phyloP scores from a whole-genome alignment of 1,140 invertebrate species.

The Gonioctena quinquepunctata region DNA sequence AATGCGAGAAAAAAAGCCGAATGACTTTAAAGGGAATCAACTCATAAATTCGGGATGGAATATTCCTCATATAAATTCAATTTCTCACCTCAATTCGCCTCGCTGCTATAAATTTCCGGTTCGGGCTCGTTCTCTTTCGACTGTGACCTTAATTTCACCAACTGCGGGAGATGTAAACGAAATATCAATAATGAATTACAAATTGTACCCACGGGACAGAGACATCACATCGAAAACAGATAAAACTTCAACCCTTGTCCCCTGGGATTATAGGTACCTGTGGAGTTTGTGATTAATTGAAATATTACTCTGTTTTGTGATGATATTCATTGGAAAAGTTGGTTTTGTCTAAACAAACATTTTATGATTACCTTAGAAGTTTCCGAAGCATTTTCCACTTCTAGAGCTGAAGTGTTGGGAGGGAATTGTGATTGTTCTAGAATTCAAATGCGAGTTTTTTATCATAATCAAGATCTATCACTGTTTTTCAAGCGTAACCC shows the following conservation, averaged over 20 bases:
- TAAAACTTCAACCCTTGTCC: not conserved
- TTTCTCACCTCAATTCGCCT: not conserved
- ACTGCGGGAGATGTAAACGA: not conserved
- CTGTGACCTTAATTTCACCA: not conserved
- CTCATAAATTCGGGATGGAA: not conserved
- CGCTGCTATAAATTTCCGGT: not conserved
- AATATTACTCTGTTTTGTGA: not conserved
- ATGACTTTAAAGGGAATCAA: too few relatives aligned
- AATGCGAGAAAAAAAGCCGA: too few relatives aligned
- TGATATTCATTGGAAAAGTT: too few relatives aligned
- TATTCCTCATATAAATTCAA: not conserved
- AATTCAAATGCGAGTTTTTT: too few relatives aligned
- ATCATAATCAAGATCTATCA: too few relatives aligned
- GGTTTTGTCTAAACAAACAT: too few relatives aligned
- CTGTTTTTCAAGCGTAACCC: too few relatives aligned
- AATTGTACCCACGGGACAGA: not conserved
- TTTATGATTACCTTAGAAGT: too few relatives aligned
- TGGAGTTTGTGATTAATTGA: not conserved
- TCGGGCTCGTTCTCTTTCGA: not conserved
- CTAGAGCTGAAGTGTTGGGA: too few relatives aligned
- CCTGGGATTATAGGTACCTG: not conserved
- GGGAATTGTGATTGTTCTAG: too few relatives aligned
- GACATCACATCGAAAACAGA: not conserved
- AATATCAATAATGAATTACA: not conserved
- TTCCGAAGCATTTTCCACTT: too few relatives aligned